These are phyloP conservation scores for Rhabdornis inornatus DNA, from an alignment of 2,113 vertebrate genomes.

Conservation along the genomic window DNA sequence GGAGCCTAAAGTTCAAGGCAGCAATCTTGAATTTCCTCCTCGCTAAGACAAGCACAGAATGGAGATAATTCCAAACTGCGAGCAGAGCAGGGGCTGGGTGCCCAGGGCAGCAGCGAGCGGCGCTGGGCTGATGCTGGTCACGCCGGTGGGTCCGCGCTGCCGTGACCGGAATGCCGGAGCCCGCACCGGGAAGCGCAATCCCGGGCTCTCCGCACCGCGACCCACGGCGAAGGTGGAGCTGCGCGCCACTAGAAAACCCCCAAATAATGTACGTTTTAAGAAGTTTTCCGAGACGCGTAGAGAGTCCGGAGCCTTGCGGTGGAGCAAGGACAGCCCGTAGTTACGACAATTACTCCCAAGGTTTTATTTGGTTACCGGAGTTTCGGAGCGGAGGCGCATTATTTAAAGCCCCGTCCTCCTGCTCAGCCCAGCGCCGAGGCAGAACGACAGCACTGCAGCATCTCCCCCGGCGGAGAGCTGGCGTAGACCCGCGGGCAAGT, in stretches of 20 bases:
- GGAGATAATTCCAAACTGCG: neutral
- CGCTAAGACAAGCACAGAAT: fast-evolving
- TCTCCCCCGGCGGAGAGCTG: neutral
- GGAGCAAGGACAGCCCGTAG: neutral
- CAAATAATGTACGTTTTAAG: fast-evolving
- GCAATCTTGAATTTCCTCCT: neutral
- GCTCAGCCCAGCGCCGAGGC: neutral
- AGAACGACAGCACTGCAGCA: neutral
- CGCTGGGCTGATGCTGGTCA: neutral
- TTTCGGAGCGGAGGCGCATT: neutral
- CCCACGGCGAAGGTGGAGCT: neutral
- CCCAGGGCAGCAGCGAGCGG: neutral
- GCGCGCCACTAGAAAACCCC: fast-evolving
- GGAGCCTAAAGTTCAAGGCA: neutral
- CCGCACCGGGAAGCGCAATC: neutral
- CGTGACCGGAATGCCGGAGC: neutral
- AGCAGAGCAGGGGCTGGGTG: neutral
- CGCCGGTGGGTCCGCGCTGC: neutral
- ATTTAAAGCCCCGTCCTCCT: neutral
- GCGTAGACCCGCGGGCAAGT: neutral
- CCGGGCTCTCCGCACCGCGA: neutral
- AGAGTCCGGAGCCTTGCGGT: neutral
- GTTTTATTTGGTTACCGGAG: neutral
- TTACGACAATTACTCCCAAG: neutral
- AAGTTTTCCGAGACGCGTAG: neutral